Base-by-base conservation (phyloP, 2,113 vertebrate species). In the Toxotes jaculatrix region DNA sequence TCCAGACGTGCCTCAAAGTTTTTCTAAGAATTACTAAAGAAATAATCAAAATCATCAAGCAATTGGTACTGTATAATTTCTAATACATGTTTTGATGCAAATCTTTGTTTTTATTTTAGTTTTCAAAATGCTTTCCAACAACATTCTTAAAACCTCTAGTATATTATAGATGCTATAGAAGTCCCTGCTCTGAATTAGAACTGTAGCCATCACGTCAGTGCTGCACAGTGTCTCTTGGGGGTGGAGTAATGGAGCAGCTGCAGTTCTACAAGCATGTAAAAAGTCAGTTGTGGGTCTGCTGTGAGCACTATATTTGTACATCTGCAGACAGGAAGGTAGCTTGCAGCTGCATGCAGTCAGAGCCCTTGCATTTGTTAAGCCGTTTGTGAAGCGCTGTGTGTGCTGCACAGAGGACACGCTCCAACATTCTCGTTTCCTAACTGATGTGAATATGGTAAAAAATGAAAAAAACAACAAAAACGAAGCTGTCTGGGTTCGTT, bases 181-280 rank as follows among this genome's bases (percentile, higher is more conserved):
- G 27, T 27, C 27, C 27, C 27, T 27, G 27, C 27, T 27, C 27
- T 27, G 27, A 27, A 27, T 27, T 27, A 27, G 27, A 27, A 27
- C 27, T 27, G 57, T 36, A 55, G 67, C 64, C 27, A 53, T 53
- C 7, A 4, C 75, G 64, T 78, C 84, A 63, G 27, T 36, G 13
- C 67, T 21, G 73, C 64, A 10, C 32, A 19, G 73, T 3, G 23
- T 84, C 77, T 88, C 86, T 42, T 21, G 71, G 86, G 80, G 65
- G 11, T 66, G 11, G 62, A 66, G 47, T 62, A 83, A 74, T 60
- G 68, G 73, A 80, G 76, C 84, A 87, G 85, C 71, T 87, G 89
- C 87, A 74, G 74, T 62, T 85, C 65, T 78, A 73, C 70, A 61
- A 77, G 71, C 62, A 55, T 55, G n/a, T 59, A 55, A 47, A 57